A percentile compares a stretch with the other conserved stretches of the same genome.
Evolutionary conservation across 2,888 invertebrate genomes (phyloP).

Genomic region (Barypeithes pellucidus): DNA sequence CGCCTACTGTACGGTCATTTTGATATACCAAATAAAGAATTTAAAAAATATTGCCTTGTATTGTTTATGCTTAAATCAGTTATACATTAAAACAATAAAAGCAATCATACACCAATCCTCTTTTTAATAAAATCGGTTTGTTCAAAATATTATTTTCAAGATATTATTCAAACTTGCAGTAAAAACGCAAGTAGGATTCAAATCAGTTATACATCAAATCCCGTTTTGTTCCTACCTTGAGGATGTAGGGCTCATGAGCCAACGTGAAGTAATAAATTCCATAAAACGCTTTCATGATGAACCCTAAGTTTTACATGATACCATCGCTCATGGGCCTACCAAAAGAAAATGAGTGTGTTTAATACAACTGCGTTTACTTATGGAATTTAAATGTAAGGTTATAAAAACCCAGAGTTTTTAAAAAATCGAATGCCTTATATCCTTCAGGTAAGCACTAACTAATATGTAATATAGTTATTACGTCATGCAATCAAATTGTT

Average conservation of each 20-base stretch:
- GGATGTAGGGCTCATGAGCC: too few relatives aligned
- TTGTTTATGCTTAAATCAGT: not conserved
- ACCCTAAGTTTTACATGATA: not conserved
- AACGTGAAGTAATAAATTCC: too few relatives aligned
- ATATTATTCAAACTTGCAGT: not conserved
- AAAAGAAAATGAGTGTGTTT: too few relatives aligned
- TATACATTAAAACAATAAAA: not conserved
- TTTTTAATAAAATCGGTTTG: not conserved
- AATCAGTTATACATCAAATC: not conserved
- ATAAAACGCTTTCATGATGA: not conserved
- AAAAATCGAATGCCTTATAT: too few relatives aligned
- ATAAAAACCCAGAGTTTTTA: not conserved
- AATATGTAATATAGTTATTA: not conserved
- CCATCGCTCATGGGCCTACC: not conserved
- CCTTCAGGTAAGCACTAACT: not conserved
- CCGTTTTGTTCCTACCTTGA: too few relatives aligned
- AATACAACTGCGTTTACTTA: not conserved
- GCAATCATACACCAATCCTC: not conserved
- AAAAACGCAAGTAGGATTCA: not conserved
- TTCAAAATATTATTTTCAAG: not conserved
- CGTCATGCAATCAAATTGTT: conserved; percentile 8
- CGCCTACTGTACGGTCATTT: conserved; percentile 6
- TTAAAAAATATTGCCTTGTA: not conserved
- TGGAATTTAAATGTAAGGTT: too few relatives aligned
- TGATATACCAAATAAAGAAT: not conserved